Evolutionary conservation across 1,140 invertebrate genomes (phyloP).

Genomic region (Catajapyx aquilonaris): DNA sequence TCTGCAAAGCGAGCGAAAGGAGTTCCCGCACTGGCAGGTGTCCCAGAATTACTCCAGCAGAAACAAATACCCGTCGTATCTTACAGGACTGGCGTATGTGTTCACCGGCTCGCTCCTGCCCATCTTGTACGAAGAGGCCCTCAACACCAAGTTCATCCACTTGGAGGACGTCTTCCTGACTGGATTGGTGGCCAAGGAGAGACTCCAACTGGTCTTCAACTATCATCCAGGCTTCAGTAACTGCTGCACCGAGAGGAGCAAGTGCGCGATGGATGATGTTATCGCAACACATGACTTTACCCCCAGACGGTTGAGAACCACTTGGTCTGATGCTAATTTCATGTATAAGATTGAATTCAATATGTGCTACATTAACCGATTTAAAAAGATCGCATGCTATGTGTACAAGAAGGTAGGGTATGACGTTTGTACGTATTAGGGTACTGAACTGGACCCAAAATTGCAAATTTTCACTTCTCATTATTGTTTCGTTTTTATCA

Average conservation of each 20-base stretch:
- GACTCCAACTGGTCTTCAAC: too few species aligned
- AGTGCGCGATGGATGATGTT: constrained; percentile 46
- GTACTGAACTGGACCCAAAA: too few species aligned
- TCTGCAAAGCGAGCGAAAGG: constrained; percentile 55
- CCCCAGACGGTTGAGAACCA: constrained; percentile 53
- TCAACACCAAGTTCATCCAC: constrained; percentile 58
- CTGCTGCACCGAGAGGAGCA: too few species aligned
- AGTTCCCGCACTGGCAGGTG: constrained; percentile 70
- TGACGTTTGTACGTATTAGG: too few species aligned
- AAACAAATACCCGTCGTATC: constrained; percentile 53
- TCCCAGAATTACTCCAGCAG: constrained; percentile 45
- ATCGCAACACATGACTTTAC: constrained; percentile 67
- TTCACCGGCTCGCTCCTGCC: constrained; percentile 42
- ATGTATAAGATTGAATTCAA: too few species aligned
- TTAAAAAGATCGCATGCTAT: too few species aligned
- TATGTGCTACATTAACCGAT: too few species aligned
- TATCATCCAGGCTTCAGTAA: too few species aligned
- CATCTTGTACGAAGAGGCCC: constrained; percentile 39
- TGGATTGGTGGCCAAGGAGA: constrained; percentile 59
- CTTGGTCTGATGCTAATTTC: too few species aligned
- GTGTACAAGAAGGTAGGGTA: too few species aligned
- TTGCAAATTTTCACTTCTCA: too few species aligned
- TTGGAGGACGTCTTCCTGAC: constrained; percentile 80
- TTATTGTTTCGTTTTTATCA: constrained; percentile 53
- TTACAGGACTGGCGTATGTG: constrained; percentile 68